These are phyloP conservation scores for Australoheros scitulus DNA, from an alignment of 2,113 vertebrate genomes.

Conservation along the genomic window DNA sequence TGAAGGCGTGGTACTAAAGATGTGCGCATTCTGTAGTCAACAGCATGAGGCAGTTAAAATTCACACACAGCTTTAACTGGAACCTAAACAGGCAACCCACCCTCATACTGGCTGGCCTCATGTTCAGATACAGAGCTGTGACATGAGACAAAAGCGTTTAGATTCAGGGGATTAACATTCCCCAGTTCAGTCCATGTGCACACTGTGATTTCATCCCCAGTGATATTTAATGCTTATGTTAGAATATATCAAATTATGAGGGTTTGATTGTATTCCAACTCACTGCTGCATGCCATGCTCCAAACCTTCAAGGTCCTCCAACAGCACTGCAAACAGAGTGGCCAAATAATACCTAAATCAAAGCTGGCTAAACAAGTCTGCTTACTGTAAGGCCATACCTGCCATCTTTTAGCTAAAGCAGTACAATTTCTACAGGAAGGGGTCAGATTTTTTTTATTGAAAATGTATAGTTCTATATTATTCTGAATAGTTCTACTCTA, in stretches of 20 bases:
- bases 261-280: background rate
- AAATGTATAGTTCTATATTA: background rate
- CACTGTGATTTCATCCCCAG: conserved; percentile 8
- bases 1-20: too few species aligned
- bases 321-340: background rate
- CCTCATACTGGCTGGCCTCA: background rate
- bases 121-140: conserved; percentile 26
- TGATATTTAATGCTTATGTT: conserved; percentile 24
- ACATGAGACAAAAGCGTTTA: conserved; percentile 47
- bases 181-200: conserved; percentile 18
- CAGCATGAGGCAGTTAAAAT: conserved; percentile 7
- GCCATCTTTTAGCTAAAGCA: background rate
- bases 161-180: conserved; percentile 56
- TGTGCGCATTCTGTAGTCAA: background rate
- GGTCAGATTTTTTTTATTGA: background rate
- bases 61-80: conserved; percentile 11
- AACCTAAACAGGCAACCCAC: conserved; percentile 1
- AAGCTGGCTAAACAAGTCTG: background rate
- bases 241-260: conserved; percentile 8
- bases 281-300: background rate
- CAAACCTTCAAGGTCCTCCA: conserved; percentile 6
- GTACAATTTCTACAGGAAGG: background rate
- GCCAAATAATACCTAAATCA: background rate
- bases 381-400: background rate
- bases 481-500: background rate